Evolutionary conservation across 2,797 vertebrate genomes (phyloP).

Genomic region (Anguilla anguilla): DNA sequence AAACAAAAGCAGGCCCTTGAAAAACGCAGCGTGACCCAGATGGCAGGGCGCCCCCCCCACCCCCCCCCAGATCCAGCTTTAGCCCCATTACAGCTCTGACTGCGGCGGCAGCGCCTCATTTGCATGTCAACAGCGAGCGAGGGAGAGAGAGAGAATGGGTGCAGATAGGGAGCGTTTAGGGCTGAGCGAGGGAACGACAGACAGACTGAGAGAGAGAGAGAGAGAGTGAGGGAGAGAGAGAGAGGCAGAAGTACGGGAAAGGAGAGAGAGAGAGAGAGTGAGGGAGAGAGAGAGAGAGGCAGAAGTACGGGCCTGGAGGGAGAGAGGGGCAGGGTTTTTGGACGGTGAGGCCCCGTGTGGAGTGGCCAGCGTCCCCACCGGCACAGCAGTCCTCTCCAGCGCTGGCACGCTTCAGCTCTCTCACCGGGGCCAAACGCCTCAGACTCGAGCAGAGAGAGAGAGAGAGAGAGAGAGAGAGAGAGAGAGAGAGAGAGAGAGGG

Average conservation of each 20-base stretch:
- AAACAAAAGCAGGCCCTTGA: slow-evolving; percentile 46
- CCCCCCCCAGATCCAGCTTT: slow-evolving; percentile 38
- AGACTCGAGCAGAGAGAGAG: background rate
- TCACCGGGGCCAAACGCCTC: background rate
- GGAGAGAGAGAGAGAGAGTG: slow-evolving; percentile 40
- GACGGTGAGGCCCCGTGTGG: slow-evolving; percentile 42
- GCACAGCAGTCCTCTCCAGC: background rate
- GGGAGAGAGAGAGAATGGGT: slow-evolving; percentile 49
- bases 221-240: slow-evolving; percentile 56
- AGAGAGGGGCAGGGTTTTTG: slow-evolving; percentile 41
- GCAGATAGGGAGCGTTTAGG: slow-evolving; percentile 52
- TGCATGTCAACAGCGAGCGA: slow-evolving; percentile 64
- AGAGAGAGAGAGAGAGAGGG: too few relatives aligned
- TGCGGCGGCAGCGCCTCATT: slow-evolving; percentile 52
- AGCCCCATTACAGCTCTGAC: slow-evolving; percentile 65
- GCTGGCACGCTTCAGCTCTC: background rate
- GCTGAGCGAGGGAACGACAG: too few relatives aligned
- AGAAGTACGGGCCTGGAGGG: background rate
- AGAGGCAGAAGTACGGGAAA: slow-evolving; percentile 47
- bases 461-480: background rate
- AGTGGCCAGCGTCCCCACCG: background rate
- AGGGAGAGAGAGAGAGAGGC: background rate
- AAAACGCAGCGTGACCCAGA: slow-evolving; percentile 46
- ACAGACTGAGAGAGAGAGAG: slow-evolving; percentile 10
- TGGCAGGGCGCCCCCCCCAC: slow-evolving; percentile 38